Base-by-base conservation (phyloP, 2,113 vertebrate genomes). In the Aldabrachelys gigantea region DNA sequence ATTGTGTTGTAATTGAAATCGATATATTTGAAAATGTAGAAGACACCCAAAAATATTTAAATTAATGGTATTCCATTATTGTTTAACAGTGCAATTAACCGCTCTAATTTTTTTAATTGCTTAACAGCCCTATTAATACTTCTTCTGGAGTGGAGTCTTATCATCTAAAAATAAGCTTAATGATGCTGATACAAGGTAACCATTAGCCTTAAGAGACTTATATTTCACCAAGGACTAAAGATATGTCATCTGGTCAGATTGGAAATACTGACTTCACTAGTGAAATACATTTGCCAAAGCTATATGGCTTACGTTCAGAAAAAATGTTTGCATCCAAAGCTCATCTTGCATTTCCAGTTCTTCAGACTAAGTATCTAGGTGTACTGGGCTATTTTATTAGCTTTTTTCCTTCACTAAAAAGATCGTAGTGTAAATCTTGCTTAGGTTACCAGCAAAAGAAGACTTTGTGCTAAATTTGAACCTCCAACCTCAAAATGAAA, bases 241-340 rank as follows among this genome's bases (percentile, higher is more conserved):
- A 11, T 3, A 25, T 35, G 2, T 2, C 19, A 85, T 8, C 31
- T 85, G 54, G n/a, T 82, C 76, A 29, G 5, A 10, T 1, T 2
- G 65, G 69, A 89, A 92, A 69, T 21, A 84, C 54, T 1, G 3
- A 3, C 76, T 82, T 62, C 47, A 44, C 0, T 62, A 53, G 24
- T 1, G 3, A 93, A 93, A 75, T 1, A 4, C 75, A 54, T 65
- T 65, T 65, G 62, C 7, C 31, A 65, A 65, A 44, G 22, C n/a
- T 25, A 75, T 38, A 9, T 5, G 22, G 22, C 38, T 75, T 41
- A 75, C 25, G 72, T n/a, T 65, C 7, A 65, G 31, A 65, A 65
- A 65, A 65, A n/a, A 19, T 4, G 85, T 88, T 89, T 53, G 57
- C 6, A 59, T 31, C 78, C 52, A 0, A 0, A 3, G 5, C 31